Percentiles rank a stretch among this genome's conserved stretches.
phyloP scores from a whole-genome alignment of 2,888 invertebrate genomes.

The Agriotes lineatus region DNA sequence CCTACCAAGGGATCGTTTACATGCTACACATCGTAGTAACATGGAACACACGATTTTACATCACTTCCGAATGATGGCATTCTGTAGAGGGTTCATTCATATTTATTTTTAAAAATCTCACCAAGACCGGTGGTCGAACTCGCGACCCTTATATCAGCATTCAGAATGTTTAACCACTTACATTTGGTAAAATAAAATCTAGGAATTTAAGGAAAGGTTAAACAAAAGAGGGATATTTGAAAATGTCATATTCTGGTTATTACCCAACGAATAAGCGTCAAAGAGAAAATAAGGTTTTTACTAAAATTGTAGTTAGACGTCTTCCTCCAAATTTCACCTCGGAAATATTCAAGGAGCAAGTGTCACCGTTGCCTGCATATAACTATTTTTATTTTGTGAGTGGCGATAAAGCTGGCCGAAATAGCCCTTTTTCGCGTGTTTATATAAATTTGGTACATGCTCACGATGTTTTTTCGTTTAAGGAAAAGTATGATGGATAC shows the following conservation, averaged over 20 bases:
- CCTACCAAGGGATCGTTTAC: no score
- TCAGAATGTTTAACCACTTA: no score
- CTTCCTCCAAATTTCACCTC: constrained; percentile 90
- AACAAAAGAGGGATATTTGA: no score
- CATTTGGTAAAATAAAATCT: no score
- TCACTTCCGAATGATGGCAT: no score
- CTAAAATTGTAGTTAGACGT: constrained; percentile 81
- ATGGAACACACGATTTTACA: no score
- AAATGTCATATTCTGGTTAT: constrained; percentile 22
- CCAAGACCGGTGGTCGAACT: no score
- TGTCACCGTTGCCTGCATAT: constrained; percentile 88
- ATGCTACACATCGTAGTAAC: no score
- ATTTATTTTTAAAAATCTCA: no score
- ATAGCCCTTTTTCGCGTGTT: constrained; percentile 82
- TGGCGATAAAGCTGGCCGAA: constrained; percentile 80
- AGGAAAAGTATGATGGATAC: constrained; percentile 93
- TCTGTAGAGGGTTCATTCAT: no score
- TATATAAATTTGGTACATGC: constrained; percentile 87
- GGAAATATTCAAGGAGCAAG: constrained; percentile 85
- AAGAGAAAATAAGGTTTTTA: constrained; percentile 18
- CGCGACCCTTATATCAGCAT: no score
- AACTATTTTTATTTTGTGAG: constrained; percentile 87
- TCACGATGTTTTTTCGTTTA: constrained; percentile 85
- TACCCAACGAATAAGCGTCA: constrained; percentile 15
- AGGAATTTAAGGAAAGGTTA: neutral